Evolutionary conservation across 2,888 invertebrate genomes (phyloP), one percentile per base, ranked within the genome.

Genomic region (Aspidapion aeneum): DNA sequence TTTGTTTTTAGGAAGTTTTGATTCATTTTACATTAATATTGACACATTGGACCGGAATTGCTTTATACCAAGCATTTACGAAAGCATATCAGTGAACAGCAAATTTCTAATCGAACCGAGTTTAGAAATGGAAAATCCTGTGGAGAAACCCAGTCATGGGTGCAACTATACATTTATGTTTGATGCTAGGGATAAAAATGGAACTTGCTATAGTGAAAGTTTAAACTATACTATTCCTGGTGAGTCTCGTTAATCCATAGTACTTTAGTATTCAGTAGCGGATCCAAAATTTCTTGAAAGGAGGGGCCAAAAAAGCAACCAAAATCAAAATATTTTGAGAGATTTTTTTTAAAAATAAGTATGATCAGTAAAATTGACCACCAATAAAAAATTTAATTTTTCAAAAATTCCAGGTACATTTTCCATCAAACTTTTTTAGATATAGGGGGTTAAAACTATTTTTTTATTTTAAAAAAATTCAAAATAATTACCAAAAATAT

Each of bases 81-180:
- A 52, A 52, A 19, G n/a, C 7, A 9, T 7, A 52, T 9, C 5
- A 5, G 17, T 52, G 7, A 19, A 52, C 19, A 52, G n/a, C 52
- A 52, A 7, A 5, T 52, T 18, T 52, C 52, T 72, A 16, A 66
- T 74, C 55, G 62, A 68, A 66, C 71, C 72, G 18, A 64, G 65
- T 50, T 66, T 69, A 67, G 73, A 68, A 18, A 57, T 71, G 61
- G 65, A 64, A 58, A 65, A 68, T 64, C 71, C 71, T 2, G 70
- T 68, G 0, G 72, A 72, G 52, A 57, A 68, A 55, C 61, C 70
- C 22, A 22, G 61, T 19, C 69, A 70, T 60, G 69, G 70, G 19
- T 72, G 72, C 55, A 58, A 58, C 55, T 72, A 72, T 48, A 55
- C 64, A 52, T 65, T 71, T 55, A 58, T 63, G 1, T 59, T 72